Base-by-base conservation (phyloP, 2,888 invertebrate genomes). In the Bombyx huttoni region DNA sequence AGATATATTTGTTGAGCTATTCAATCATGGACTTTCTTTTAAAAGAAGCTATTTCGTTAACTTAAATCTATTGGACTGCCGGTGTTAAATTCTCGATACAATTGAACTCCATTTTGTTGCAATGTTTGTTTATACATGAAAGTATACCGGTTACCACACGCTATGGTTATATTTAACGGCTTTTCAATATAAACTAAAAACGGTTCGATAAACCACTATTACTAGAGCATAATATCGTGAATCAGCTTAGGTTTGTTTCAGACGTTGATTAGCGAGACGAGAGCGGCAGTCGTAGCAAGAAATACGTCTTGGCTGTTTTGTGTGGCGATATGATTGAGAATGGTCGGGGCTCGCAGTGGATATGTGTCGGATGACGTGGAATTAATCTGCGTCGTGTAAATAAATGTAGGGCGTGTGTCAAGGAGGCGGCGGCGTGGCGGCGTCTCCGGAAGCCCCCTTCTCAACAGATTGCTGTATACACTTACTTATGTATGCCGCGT, bases 331-430 rank as follows among this genome's bases (percentile, higher is more conserved):
- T 77, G 75, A 78, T 77, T 71, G 70, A 79, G 70, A 68, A 70
- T 60, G 57, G 60, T 61, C 61, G 57, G 64, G 62, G 64, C 63
- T 67, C 61, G 57, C 60, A 65, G 68, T 75, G 67, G 74, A 75
- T 80, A 75, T 75, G 75, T 77, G 73, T 72, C 70, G 73, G 75
- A 80, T 80, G 78, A 78, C 74, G 71, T 64, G 60, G 73, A 73
- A 85, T 85, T 83, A 85, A 84, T 85, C 81, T 74, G 70, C 60
- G 83, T 82, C 83, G 73, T 67, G 75, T 75, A 77, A 82, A 84
- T 81, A 82, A 82, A 86, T 83, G 83, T 70, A 68, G 66, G 70
- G 69, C 69, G 77, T 83, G 77, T 76, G 76, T 78, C 73, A 75
- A 63, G 57, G 60, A 54, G 61, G 61, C 60, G 67, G 62, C 62